phyloP scores from a whole-genome alignment of 2,113 vertebrate genomes.

The Poeciliopsis turrubarensis region DNA sequence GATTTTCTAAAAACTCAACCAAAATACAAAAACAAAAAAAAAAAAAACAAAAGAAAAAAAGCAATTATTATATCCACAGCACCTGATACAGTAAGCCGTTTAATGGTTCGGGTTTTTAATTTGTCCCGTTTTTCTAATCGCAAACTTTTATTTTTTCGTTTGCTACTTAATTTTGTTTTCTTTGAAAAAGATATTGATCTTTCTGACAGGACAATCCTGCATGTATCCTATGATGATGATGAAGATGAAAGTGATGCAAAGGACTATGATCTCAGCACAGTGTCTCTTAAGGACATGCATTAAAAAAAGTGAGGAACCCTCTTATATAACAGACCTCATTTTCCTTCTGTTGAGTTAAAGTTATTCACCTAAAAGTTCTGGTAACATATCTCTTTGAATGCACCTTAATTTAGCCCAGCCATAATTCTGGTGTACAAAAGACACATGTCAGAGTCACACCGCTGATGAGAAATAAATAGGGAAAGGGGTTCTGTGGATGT shows the following conservation, averaged over 20 bases:
- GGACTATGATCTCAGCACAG: conserved; percentile 10
- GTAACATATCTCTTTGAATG: conserved; percentile 56
- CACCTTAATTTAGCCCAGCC: conserved; percentile 43
- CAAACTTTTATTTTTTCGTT: background rate
- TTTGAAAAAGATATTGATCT: background rate
- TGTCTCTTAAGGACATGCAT: conserved; percentile 8
- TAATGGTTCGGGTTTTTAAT: background rate
- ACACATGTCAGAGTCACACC: conserved; percentile 42
- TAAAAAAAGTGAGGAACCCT: conserved; percentile 20
- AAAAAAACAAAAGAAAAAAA: background rate
- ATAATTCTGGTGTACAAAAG: conserved; percentile 54
- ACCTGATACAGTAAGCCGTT: background rate
- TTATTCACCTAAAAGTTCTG: conserved; percentile 52
- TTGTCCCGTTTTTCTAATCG: background rate
- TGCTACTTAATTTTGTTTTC: background rate
- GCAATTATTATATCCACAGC: background rate
- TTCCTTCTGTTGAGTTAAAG: conserved; percentile 40
- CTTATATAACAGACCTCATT: conserved; percentile 36
- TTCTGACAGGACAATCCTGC: background rate
- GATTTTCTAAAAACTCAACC: background rate
- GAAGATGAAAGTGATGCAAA: conserved; percentile 3
- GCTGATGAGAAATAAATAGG: conserved; percentile 61
- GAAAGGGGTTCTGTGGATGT: conserved; percentile 54
- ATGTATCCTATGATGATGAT: conserved; percentile 11
- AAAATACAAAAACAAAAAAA: background rate